A percentile compares a stretch with the other conserved stretches of the same genome.
phyloP scores from a whole-genome alignment of 2,888 invertebrate genomes.

The Eucera pruinosa region DNA sequence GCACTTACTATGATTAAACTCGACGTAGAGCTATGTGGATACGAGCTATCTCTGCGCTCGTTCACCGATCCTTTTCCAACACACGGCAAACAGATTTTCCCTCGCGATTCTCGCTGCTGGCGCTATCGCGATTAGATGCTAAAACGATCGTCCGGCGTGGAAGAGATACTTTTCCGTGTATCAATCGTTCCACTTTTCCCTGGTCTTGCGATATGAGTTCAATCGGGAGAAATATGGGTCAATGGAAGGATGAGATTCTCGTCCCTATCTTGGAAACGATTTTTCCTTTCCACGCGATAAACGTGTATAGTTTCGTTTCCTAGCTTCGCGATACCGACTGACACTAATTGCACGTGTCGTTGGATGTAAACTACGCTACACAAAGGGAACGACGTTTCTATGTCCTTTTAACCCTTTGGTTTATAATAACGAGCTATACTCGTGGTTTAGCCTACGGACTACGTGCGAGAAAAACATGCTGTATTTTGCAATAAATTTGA shows the following conservation, averaged over 20 bases:
- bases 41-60: conserved; percentile 29
- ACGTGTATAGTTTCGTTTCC: neutral
- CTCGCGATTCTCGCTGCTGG: neutral
- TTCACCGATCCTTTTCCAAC: conserved; percentile 2
- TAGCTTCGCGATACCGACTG: neutral
- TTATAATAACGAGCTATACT: too few relatives aligned
- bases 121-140: conserved; percentile 48
- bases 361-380: neutral
- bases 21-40: conserved; percentile 64
- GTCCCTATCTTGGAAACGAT: neutral
- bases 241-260: conserved; percentile 16
- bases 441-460: too few relatives aligned
- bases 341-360: conserved; percentile 13
- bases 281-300: neutral
- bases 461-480: too few relatives aligned
- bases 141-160: conserved; percentile 31
- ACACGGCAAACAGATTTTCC: conserved; percentile 11
- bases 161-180: conserved; percentile 27
- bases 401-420: too few relatives aligned
- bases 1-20: conserved; percentile 80
- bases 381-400: neutral
- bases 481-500: too few relatives aligned
- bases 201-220: neutral
- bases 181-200: conserved; percentile 37
- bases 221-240: conserved; percentile 31